These are phyloP conservation scores for Melikaiella ostensackeni DNA, from an alignment of 2,888 invertebrate genomes.

Conservation along the genomic window DNA sequence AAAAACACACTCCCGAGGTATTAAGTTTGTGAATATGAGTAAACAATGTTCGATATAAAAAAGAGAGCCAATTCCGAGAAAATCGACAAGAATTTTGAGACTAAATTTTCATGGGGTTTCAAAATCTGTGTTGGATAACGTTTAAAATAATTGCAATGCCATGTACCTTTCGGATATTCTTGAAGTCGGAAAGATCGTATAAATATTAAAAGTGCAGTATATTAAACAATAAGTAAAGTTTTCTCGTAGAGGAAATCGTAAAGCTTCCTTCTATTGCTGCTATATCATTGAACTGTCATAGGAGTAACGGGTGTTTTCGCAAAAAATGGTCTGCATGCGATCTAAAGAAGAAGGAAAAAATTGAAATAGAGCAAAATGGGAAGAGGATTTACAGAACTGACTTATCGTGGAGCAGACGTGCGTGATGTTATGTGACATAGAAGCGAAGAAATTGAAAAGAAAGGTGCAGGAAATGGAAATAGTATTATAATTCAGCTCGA, in stretches of 20 bases:
- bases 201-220: neutral
- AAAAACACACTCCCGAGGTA: no score
- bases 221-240: neutral
- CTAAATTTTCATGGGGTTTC: no score
- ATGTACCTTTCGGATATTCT: no score
- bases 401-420: constrained; percentile 52
- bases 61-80: no score
- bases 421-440: constrained; percentile 65
- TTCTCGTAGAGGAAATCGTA: neutral
- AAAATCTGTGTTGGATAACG: no score
- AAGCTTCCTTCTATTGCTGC: neutral
- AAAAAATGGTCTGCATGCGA: constrained; percentile 70
- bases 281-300: constrained; percentile 28
- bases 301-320: constrained; percentile 39
- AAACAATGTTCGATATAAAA: no score
- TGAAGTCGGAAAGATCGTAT: neutral
- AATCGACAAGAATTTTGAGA: no score
- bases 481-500: constrained; percentile 8
- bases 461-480: constrained; percentile 18
- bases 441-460: constrained; percentile 45
- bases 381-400: constrained; percentile 34
- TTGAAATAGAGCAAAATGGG: constrained; percentile 43
- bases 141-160: no score
- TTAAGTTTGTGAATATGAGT: no score
- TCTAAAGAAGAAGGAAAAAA: constrained; percentile 51